A percentile compares a stretch with the other conserved stretches of the same genome.
Conservation (phyloP, 2,888 invertebrate species). For the Emmelina monodactyla region DNA sequence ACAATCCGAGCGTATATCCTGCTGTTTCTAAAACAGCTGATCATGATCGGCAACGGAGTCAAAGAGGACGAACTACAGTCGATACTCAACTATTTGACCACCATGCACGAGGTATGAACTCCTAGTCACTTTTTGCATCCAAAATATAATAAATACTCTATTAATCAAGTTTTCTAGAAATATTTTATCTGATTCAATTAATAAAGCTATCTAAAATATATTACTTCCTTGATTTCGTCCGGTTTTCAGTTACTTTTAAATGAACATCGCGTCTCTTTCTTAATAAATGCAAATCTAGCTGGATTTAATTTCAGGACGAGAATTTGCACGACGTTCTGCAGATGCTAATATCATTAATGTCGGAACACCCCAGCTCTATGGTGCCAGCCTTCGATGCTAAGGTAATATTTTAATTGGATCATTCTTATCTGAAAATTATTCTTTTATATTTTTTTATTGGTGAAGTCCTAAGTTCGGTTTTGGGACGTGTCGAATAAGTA, state of each 20-base stretch:
- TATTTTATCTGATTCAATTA: too few species aligned
- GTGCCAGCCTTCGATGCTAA: constrained; percentile 99
- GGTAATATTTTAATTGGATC: constrained; percentile 31
- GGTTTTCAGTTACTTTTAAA: too few species aligned
- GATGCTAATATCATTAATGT: constrained; percentile 96
- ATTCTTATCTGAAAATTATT: too few species aligned
- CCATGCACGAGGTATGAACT: constrained; percentile 88
- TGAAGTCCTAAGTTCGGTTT: too few species aligned
- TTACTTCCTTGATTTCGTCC: too few species aligned
- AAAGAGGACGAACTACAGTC: constrained; percentile 99
- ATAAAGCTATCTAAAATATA: too few species aligned
- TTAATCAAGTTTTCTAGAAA: too few species aligned
- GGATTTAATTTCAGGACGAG: constrained; percentile 86
- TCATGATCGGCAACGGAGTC: constrained; percentile 96
- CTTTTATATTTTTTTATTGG: too few species aligned
- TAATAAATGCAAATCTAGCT: too few species aligned
- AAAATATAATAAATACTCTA: too few species aligned
- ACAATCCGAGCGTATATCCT: constrained; percentile 95
- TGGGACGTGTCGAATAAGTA: too few species aligned
- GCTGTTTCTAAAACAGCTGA: constrained; percentile 93
- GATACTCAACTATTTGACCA: constrained; percentile 96
- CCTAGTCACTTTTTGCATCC: constrained; percentile 19
- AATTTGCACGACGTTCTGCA: constrained; percentile 98
- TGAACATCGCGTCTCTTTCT: too few species aligned
- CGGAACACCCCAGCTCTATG: constrained; percentile 98